Evolutionary conservation across 2,113 vertebrate species (phyloP), one percentile per base, ranked within the genome.

Genomic region (Psilopsiagon aymara): DNA sequence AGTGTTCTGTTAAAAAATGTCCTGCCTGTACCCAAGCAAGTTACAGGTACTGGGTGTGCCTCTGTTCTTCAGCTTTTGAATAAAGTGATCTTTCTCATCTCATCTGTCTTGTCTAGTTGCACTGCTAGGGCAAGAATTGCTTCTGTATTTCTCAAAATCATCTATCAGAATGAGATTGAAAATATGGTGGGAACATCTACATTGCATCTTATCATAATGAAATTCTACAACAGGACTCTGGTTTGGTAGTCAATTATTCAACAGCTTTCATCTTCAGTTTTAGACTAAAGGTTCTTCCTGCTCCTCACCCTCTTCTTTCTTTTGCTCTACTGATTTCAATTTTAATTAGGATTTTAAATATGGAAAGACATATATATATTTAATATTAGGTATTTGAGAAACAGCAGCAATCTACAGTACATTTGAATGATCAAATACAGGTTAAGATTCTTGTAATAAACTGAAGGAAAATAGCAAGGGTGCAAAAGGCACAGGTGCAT

Each of bases 341-440:
- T 91, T 89, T 47, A 88, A 51, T 44, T 62, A 43, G 19, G 10
- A 43, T 82, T 80, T 64, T 76, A 80, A 80, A 73, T 24, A 17
- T 18, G 29, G 13, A 53, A 77, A 63, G 5, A 12, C 41, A 7
- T 31, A 33, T 67, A 21, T 46, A 16, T 62, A 47, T 74, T 71
- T 77, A 20, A 64, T 86, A 55, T 44, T 69, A 55, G 46, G 7
- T n/a, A 44, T 80, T 85, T 83, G 52, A 25, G 21, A 76, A 53
- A 59, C n/a, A 62, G 20, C 8, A 37, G 13, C 24, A 60, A 66
- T 41, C 12, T n/a, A 37, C 8, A 25, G 7, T 52, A 29, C 18
- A 28, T 49, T 79, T 0, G 0, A 59, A 11, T 41, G 17, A 62
- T 17, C n/a, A 76, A 37, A 14, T 74, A 52, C 11, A 62, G 7